Conservation (phyloP, 2,797 vertebrate species). For the Clarias fuscus region DNA sequence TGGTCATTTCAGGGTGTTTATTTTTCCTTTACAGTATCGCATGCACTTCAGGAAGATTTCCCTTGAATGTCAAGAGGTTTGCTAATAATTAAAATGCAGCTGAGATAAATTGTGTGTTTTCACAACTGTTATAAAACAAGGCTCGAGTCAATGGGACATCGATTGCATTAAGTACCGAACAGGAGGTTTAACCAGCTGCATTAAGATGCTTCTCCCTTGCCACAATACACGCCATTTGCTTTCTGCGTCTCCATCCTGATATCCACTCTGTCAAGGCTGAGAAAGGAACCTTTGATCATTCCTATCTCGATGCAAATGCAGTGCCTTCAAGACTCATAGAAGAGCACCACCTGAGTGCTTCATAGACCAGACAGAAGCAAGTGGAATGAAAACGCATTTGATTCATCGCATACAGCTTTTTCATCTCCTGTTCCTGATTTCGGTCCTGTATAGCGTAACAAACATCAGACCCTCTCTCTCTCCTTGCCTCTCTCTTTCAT, state of each 20-base stretch:
- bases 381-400: constrained; percentile 26
- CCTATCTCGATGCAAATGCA: constrained; percentile 38
- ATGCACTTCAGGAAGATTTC: not conserved
- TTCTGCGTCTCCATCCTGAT: not conserved
- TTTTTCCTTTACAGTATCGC: not conserved
- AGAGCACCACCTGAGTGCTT: constrained; percentile 35
- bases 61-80: not conserved
- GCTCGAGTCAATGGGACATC: not conserved
- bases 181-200: constrained; percentile 1
- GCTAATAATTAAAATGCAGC: not conserved
- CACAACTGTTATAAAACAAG: not conserved
- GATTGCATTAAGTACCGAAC: constrained; percentile 9
- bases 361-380: constrained; percentile 16
- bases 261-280: constrained; percentile 29
- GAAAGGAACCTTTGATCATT: constrained; percentile 37
- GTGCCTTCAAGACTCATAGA: constrained; percentile 22
- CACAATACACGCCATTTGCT: not conserved
- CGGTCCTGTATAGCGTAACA: constrained; percentile 5
- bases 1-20: not conserved
- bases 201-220: not conserved
- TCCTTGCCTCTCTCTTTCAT: constrained; percentile 18
- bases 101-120: not conserved
- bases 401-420: constrained; percentile 19
- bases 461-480: constrained; percentile 33
- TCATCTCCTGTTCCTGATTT: constrained; percentile 35